Evolutionary conservation across 2,113 vertebrate species (phyloP), one percentile per base, ranked within the genome.

Genomic region (Eptatretus burgeri): DNA sequence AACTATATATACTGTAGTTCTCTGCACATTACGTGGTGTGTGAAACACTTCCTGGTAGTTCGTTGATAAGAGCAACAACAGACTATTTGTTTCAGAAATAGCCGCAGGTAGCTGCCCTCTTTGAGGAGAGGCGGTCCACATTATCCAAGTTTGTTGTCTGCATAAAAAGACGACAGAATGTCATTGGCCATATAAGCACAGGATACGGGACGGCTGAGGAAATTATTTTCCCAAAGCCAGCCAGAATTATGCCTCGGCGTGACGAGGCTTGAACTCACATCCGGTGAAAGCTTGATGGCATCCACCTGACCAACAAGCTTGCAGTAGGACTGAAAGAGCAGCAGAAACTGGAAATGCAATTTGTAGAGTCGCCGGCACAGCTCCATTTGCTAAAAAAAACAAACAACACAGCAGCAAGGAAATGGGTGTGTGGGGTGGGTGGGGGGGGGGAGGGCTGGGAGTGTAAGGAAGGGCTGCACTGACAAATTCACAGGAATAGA

Each of bases 321-420:
- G 70, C 85, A 88, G 69, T 98, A 98, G 65, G 89, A 84, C 75
- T 98, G 91, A 74, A 96, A 98, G 65, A 98, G 80, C 74, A 98
- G 82, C 67, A 98, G 76, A 72, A 98, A 76, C 74, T 98, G 91
- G 70, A 98, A 98, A 75, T 98, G 91, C 69, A 98, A 71, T 71
- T 96, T 94, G 72, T 98, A 98, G 14, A 98, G 75, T 68, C 89
- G 74, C 66, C 89, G 82, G 71, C 89, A 96, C 66, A 98, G 73
- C 73, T 98, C 91, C 77, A 98, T 73, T 75, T 94, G 88, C 91
- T 98, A 64, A 62, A 72, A 72, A 71, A 1, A 56, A 19, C 71
- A 70, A 72, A 71, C 1, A 56, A 19, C 71, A 70, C 52, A 66
- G 27, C 70, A 63, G 27, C 27, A 41, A 41, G 56, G 56, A 12